phyloP scores from a whole-genome alignment of 2,797 vertebrate species.

The Muraenolepis orangiensis region DNA sequence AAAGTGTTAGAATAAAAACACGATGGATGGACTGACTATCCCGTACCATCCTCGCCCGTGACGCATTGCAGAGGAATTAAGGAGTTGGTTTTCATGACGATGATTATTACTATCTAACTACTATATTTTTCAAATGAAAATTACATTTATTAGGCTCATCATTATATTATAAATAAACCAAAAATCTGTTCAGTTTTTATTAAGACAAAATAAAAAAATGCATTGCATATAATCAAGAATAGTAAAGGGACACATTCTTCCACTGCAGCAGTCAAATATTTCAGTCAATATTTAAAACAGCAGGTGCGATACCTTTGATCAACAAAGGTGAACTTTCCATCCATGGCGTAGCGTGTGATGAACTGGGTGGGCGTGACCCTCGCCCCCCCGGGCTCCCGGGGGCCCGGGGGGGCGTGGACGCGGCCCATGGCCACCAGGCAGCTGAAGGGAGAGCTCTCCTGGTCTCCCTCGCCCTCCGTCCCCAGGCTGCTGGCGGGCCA shows the following conservation, averaged over 20 bases:
- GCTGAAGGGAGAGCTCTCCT: constrained; percentile 81
- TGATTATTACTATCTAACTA: not conserved
- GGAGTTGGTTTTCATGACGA: not conserved
- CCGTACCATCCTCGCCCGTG: not conserved
- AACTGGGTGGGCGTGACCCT: constrained; percentile 88
- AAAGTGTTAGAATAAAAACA: not conserved
- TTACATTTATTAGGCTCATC: not conserved
- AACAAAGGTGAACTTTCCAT: constrained; percentile 94
- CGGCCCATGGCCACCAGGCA: constrained; percentile 91
- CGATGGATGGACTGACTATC: not conserved
- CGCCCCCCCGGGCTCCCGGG: constrained; percentile 80
- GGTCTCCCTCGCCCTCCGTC: constrained; percentile 79
- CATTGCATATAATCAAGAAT: not conserved
- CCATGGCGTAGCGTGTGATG: constrained; percentile 88
- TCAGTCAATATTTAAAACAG: no score
- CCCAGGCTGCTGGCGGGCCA: constrained; percentile 83
- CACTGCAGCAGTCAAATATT: not conserved
- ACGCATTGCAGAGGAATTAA: no score
- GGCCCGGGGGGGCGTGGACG: constrained; percentile 74
- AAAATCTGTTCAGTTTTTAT: not conserved
- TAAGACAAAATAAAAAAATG: not conserved
- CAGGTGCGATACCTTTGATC: constrained; percentile 83
- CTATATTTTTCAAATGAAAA: not conserved
- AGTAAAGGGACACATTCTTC: not conserved
- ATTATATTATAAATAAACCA: not conserved